A percentile compares a stretch with the other conserved stretches of the same genome.
Conservation (phyloP, 2,113 vertebrate species). For the Perccottus glenii region DNA sequence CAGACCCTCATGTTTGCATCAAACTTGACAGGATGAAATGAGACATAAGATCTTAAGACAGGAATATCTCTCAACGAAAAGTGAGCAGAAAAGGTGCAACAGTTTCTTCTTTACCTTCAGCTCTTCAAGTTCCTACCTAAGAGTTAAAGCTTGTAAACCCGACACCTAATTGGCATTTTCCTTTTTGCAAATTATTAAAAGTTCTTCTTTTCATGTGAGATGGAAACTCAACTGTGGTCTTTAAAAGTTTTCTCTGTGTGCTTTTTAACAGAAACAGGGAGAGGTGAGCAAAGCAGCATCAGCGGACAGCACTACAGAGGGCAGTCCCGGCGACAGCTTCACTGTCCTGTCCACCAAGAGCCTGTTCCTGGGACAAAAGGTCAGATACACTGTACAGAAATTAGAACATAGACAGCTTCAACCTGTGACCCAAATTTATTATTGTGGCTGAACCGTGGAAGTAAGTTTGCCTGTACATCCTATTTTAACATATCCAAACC, state of each 20-base stretch:
- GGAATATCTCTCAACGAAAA: no score
- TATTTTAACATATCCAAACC: not conserved
- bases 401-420: not conserved
- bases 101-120: no score
- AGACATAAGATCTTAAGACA: no score
- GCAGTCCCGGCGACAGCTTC: conserved; percentile 89
- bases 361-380: conserved; percentile 99
- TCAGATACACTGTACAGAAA: conserved; percentile 66
- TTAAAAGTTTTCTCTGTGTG: not conserved
- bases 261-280: conserved; percentile 83
- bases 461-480: conserved; percentile 32
- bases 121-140: no score
- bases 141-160: no score
- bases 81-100: no score
- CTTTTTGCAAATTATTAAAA: not conserved
- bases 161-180: no score
- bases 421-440: not conserved
- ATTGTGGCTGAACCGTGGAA: conserved; percentile 41
- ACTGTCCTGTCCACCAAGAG: conserved; percentile 98
- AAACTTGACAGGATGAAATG: no score
- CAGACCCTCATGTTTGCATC: no score
- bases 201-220: not conserved
- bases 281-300: conserved; percentile 94
- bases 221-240: not conserved
- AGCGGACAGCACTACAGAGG: conserved; percentile 95